Conservation (phyloP, 2,113 vertebrate genomes). For the Pimephales promelas region DNA sequence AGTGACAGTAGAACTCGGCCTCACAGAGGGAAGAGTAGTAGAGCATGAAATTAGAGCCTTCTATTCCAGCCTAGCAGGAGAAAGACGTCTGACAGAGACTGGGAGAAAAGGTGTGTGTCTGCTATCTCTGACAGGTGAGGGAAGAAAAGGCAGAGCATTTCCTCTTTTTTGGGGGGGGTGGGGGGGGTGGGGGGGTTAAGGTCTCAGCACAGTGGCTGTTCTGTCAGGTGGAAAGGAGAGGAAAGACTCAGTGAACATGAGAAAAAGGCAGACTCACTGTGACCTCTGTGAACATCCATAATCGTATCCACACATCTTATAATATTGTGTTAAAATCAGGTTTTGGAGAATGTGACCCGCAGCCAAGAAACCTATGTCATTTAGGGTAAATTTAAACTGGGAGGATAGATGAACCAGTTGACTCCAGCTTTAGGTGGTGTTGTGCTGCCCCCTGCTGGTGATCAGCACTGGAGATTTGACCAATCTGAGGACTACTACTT, state of each 20-base stretch:
- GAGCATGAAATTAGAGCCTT: slow-evolving; percentile 76
- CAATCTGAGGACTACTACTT: not conserved
- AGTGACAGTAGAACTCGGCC: slow-evolving; percentile 63
- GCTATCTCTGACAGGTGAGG: slow-evolving; percentile 23
- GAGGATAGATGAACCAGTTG: not conserved
- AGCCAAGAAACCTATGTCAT: not conserved
- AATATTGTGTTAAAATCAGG: not conserved
- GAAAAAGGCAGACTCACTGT: not conserved
- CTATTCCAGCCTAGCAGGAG: slow-evolving; percentile 58
- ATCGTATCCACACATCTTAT: not conserved
- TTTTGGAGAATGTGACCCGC: slow-evolving; percentile 18
- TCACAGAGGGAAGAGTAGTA: slow-evolving; percentile 53
- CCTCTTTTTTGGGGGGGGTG: not conserved
- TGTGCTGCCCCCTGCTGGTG: slow-evolving; percentile 69
- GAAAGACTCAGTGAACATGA: slow-evolving; percentile 14
- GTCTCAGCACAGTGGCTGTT: slow-evolving; percentile 12
- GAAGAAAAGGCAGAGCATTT: slow-evolving; percentile 20
- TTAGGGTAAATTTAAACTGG: not conserved
- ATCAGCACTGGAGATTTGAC: not conserved
- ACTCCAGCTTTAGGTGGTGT: not conserved
- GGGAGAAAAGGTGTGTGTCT: slow-evolving; percentile 27
- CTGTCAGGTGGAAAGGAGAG: slow-evolving; percentile 23
- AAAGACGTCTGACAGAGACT: slow-evolving; percentile 25
- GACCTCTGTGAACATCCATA: slow-evolving; percentile 31
- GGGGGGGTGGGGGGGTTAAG: not conserved